phyloP scores from a whole-genome alignment of 2,113 vertebrate species.

The Climacteris rufus region DNA sequence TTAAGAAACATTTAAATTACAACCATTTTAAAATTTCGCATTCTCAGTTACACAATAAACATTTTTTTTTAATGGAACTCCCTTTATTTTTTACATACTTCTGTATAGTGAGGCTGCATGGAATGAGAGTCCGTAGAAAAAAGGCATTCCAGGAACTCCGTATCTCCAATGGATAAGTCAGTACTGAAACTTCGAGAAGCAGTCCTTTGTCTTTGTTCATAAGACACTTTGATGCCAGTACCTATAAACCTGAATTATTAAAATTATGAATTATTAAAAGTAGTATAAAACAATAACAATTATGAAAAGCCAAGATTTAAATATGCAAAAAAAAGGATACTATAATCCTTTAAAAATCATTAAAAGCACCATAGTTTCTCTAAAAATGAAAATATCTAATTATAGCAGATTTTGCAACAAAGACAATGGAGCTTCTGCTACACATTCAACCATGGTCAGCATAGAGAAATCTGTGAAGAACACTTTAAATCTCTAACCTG shows the following conservation, averaged over 20 bases:
- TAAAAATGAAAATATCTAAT: not conserved
- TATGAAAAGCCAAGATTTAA: not conserved
- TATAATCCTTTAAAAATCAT: not conserved
- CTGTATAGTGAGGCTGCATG: slow-evolving; percentile 86
- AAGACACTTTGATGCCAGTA: slow-evolving; percentile 84
- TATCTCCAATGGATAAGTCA: slow-evolving; percentile 83
- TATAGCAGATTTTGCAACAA: not conserved
- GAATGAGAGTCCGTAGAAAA: slow-evolving; percentile 82
- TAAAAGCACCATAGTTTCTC: not conserved
- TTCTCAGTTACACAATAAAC: not conserved
- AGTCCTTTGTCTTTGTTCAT: slow-evolving; percentile 88
- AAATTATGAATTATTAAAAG: not conserved
- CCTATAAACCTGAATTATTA: slow-evolving; percentile 83
- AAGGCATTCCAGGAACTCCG: slow-evolving; percentile 93
- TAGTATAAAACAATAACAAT: not conserved
- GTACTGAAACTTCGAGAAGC: slow-evolving; percentile 82
- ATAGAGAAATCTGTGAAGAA: not conserved
- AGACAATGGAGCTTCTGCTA: not conserved
- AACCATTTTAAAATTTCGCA: not conserved
- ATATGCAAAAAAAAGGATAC: not conserved
- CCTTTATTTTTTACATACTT: slow-evolving; percentile 71
- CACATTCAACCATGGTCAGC: not conserved
- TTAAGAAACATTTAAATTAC: not conserved
- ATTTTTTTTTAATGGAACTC: not conserved
- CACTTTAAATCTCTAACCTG: not conserved